Conservation (phyloP, 2,113 vertebrate species). For the Thermophis baileyi region DNA sequence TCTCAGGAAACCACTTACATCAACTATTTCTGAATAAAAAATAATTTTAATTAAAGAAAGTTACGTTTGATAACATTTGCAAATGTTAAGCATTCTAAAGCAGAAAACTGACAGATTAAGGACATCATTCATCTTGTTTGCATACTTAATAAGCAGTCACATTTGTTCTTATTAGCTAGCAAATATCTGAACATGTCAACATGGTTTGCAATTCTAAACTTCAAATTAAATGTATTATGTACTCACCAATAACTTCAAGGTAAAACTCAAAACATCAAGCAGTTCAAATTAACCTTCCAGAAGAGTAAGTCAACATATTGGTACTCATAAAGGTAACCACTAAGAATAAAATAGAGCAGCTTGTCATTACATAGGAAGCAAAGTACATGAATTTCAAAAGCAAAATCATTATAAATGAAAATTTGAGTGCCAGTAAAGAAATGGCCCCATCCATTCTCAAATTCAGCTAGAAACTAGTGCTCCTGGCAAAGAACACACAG, state of each 20-base stretch:
- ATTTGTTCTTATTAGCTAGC: slow-evolving; percentile 55
- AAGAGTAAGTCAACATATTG: background rate
- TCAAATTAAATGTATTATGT: slow-evolving; percentile 3
- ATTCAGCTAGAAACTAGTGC: background rate
- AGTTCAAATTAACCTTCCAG: background rate
- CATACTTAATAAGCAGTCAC: slow-evolving; percentile 51
- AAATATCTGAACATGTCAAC: slow-evolving; percentile 45
- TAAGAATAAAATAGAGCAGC: background rate
- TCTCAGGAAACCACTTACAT: background rate
- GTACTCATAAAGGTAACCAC: background rate
- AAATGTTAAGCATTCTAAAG: slow-evolving; percentile 49
- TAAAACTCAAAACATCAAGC: slow-evolving; percentile 2
- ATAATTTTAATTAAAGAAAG: slow-evolving; percentile 46
- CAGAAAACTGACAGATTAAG: slow-evolving; percentile 48
- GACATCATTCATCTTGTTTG: slow-evolving; percentile 51
- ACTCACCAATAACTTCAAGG: slow-evolving; percentile 23
- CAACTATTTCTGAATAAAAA: slow-evolving; percentile 44
- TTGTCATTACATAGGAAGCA: background rate
- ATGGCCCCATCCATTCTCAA: too few relatives aligned
- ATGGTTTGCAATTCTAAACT: slow-evolving; percentile 33
- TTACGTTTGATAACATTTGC: slow-evolving; percentile 49
- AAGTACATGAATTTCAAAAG: background rate
- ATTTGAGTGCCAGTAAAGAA: background rate
- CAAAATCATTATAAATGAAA: background rate
- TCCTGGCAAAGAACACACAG: background rate